Conservation (phyloP, 2,797 vertebrate species). For the Sebastes trivittatus region DNA sequence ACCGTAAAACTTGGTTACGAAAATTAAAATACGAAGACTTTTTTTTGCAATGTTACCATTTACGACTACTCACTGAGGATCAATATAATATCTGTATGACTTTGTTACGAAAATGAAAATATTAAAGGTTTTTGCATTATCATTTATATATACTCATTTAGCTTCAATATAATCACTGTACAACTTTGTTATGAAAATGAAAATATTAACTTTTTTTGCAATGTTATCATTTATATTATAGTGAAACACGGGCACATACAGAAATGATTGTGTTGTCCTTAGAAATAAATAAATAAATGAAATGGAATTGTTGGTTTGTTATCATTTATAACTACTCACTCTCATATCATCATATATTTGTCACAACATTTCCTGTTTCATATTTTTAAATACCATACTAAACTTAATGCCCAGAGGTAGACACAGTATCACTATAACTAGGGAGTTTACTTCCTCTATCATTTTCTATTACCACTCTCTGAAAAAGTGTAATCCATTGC, state of each 20-base stretch:
- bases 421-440: not conserved
- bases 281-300: not conserved
- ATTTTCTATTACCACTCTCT: not conserved
- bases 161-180: not conserved
- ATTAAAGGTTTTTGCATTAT: not conserved
- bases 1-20: not conserved
- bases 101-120: not conserved
- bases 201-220: not conserved
- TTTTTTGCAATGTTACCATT: not conserved
- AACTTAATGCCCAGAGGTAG: not conserved
- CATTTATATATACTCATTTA: not conserved
- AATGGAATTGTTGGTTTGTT: not conserved
- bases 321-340: not conserved
- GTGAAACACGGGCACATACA: not conserved
- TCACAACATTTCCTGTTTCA: not conserved
- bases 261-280: not conserved
- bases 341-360: not conserved
- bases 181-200: not conserved
- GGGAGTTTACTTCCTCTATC: not conserved
- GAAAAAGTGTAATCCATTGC: not conserved
- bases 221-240: not conserved
- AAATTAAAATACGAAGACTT: not conserved
- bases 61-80: accelerated
- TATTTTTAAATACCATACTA: not conserved
- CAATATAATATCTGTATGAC: not conserved